Evolutionary conservation across 1,140 invertebrate species (phyloP).

Genomic region (Eumaeus atala): DNA sequence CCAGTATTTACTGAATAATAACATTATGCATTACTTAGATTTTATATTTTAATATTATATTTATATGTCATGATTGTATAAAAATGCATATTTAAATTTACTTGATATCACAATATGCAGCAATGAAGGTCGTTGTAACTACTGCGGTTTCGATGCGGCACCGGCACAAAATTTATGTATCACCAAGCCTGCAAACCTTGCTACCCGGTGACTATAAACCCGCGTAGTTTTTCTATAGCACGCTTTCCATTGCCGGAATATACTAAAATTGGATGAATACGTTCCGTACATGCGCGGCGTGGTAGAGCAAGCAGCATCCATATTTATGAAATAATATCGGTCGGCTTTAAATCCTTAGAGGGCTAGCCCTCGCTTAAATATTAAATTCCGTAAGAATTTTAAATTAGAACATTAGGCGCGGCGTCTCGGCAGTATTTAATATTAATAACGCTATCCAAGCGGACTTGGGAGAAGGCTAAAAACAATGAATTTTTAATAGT

Average conservation of each 20-base stretch:
- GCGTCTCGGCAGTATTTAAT: slow-evolving; percentile 59
- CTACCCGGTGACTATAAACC: slow-evolving; percentile 38
- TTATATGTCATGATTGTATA: too few species aligned
- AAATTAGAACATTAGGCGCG: slow-evolving; percentile 60
- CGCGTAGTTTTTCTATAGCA: slow-evolving; percentile 31
- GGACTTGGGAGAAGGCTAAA: slow-evolving; percentile 43
- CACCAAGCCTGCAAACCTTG: slow-evolving; percentile 56
- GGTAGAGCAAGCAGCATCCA: slow-evolving; percentile 46
- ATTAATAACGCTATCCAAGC: slow-evolving; percentile 60
- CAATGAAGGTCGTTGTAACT: slow-evolving; percentile 48
- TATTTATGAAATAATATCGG: slow-evolving; percentile 35
- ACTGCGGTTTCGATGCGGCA: slow-evolving; percentile 64
- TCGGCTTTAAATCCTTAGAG: slow-evolving; percentile 40
- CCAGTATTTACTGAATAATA: too few species aligned
- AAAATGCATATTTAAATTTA: slow-evolving; percentile 38
- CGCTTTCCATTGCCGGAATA: slow-evolving; percentile 41
- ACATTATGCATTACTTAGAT: too few species aligned
- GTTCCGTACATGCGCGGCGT: slow-evolving; percentile 27
- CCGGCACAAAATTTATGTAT: slow-evolving; percentile 64
- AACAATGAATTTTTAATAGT: slow-evolving; percentile 66
- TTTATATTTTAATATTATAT: too few species aligned
- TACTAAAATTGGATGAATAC: not conserved
- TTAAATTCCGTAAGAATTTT: slow-evolving; percentile 70
- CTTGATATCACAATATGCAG: slow-evolving; percentile 54
- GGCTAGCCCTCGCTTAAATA: slow-evolving; percentile 54